Percentiles rank a stretch among this genome's conserved stretches.
phyloP scores from a whole-genome alignment of 1,140 invertebrate genomes.

The Zaprionus africanus region DNA sequence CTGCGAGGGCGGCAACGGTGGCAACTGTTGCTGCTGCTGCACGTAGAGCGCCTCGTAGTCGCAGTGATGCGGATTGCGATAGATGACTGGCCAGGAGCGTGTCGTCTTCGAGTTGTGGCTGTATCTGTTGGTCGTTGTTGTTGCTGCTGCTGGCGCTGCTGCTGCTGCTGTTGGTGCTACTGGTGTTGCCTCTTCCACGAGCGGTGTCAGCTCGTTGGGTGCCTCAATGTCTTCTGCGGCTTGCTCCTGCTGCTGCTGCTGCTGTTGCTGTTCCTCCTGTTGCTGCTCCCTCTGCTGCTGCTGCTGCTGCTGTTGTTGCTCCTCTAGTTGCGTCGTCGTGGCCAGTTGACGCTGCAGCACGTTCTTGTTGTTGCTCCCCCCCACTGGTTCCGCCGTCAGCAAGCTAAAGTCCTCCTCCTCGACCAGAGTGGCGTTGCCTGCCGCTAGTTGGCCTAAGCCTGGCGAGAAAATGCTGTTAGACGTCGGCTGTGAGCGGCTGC shows the following conservation, averaged over 20 bases:
- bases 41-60: slow-evolving; percentile 84
- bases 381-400: slow-evolving; percentile 37
- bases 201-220: slow-evolving; percentile 67
- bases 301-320: slow-evolving; percentile 53
- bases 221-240: slow-evolving; percentile 36
- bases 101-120: slow-evolving; percentile 83
- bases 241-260: slow-evolving; percentile 36
- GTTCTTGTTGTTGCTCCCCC: slow-evolving; percentile 56
- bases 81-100: slow-evolving; percentile 83
- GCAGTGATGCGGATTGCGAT: slow-evolving; percentile 81
- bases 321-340: slow-evolving; percentile 64
- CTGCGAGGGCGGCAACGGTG: slow-evolving; percentile 10
- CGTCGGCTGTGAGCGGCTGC: slow-evolving; percentile 74
- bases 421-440: slow-evolving; percentile 73
- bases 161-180: slow-evolving; percentile 23
- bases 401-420: slow-evolving; percentile 82
- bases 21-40: slow-evolving; percentile 60
- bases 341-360: slow-evolving; percentile 72
- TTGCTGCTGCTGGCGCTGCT: background rate
- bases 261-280: slow-evolving; percentile 27
- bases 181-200: slow-evolving; percentile 52
- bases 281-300: slow-evolving; percentile 30
- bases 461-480: slow-evolving; percentile 84
- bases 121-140: slow-evolving; percentile 62
- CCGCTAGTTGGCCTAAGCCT: slow-evolving; percentile 59